Percentiles rank a stretch among this genome's conserved stretches.
Conservation (phyloP, 2,888 invertebrate genomes). For the Limnephilus rhombicus region DNA sequence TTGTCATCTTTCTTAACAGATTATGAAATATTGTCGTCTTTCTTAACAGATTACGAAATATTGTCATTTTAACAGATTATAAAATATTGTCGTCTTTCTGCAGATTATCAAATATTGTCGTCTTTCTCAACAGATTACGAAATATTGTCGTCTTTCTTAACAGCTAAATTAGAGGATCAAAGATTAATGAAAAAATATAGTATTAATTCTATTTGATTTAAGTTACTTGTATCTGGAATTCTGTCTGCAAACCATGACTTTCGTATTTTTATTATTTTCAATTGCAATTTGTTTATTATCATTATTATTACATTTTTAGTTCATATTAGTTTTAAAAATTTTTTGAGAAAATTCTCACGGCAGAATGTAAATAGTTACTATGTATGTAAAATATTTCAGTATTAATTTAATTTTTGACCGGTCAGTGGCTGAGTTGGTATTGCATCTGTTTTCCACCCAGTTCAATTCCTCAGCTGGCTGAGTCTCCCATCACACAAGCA, state of each 20-base stretch:
- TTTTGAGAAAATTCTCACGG: background rate
- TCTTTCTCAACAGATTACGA: background rate
- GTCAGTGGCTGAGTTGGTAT: too few relatives aligned
- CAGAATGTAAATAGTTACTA: background rate
- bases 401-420: background rate
- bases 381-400: background rate
- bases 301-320: background rate
- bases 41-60: background rate
- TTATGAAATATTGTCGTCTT: background rate
- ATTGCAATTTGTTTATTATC: background rate
- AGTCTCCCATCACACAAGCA: too few relatives aligned
- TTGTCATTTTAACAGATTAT: background rate
- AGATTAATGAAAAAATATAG: background rate
- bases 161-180: slow-evolving; percentile 31
- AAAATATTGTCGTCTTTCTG: background rate
- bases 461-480: too few relatives aligned
- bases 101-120: background rate
- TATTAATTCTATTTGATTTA: background rate
- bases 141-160: slow-evolving; percentile 14
- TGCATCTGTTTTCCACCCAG: too few relatives aligned
- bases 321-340: background rate
- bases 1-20: slow-evolving; percentile 17
- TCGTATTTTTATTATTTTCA: background rate
- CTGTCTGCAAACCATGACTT: background rate
- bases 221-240: background rate